Evolutionary conservation across 2,888 invertebrate genomes (phyloP).

Genomic region (Drosophila monieri): DNA sequence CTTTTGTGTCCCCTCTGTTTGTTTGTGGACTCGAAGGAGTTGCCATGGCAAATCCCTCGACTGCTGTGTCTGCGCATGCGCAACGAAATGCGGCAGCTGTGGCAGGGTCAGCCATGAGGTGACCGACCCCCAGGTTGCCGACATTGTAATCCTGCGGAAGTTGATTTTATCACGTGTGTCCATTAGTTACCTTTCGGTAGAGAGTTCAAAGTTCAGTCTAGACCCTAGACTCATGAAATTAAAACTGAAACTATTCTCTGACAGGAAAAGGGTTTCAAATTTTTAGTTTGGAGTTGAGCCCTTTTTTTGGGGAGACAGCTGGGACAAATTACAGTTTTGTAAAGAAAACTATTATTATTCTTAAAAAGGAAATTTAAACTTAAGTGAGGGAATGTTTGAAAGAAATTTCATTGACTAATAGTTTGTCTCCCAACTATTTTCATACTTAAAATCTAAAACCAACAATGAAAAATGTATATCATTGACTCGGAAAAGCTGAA

Average conservation of each 20-base stretch:
- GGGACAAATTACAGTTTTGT: background rate
- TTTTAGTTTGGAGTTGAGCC: slow-evolving; percentile 3
- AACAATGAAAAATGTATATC: slow-evolving; percentile 1
- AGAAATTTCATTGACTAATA: background rate
- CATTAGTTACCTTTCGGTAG: slow-evolving; percentile 64
- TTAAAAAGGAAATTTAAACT: background rate
- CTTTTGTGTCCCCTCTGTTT: slow-evolving; percentile 16
- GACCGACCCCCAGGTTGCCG: slow-evolving; percentile 33
- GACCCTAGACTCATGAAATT: no score
- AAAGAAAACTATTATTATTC: background rate
- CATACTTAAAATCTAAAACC: background rate
- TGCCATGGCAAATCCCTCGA: slow-evolving; percentile 58
- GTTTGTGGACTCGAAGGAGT: slow-evolving; percentile 37
- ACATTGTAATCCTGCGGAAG: slow-evolving; percentile 74
- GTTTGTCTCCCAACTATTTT: background rate
- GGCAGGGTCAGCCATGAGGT: slow-evolving; percentile 10
- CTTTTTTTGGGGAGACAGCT: slow-evolving; percentile 8
- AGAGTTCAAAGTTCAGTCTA: slow-evolving; percentile 32
- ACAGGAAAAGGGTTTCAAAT: slow-evolving; percentile 9
- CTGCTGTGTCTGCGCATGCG: slow-evolving; percentile 71
- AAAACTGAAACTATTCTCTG: slow-evolving; percentile 15
- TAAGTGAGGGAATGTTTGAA: background rate
- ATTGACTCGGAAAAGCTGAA: slow-evolving; percentile 21
- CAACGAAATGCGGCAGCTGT: slow-evolving; percentile 67
- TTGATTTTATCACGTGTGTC: slow-evolving; percentile 70